A percentile compares a stretch with the other conserved stretches of the same genome.
These are phyloP conservation scores for Oryzias curvinotus DNA, from an alignment of 2,113 vertebrate species.

Conservation along the genomic window DNA sequence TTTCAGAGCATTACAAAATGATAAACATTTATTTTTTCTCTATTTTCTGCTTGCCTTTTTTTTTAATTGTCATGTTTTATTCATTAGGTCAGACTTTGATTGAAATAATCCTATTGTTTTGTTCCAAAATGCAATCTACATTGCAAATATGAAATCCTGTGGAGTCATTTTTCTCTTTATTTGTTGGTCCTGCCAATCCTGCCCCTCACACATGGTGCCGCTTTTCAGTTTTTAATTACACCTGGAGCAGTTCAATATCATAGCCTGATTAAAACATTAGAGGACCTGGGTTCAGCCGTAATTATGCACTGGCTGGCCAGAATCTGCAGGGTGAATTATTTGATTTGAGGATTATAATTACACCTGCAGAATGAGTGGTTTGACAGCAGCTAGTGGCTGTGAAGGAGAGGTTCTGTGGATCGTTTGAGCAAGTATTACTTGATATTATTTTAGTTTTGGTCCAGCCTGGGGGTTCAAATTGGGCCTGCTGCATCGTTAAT, in stretches of 20 bases:
- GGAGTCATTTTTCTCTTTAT: conserved; percentile 22
- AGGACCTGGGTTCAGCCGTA: conserved; percentile 48
- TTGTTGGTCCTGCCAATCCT: conserved; percentile 56
- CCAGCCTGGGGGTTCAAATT: too few relatives aligned
- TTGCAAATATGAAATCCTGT: conserved; percentile 47
- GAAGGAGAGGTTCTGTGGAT: conserved; percentile 50
- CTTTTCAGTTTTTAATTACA: conserved; percentile 58
- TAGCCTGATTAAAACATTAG: conserved; percentile 66
- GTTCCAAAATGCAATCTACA: conserved; percentile 56
- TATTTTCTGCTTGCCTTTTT: conserved; percentile 39
- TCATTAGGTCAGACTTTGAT: conserved; percentile 62
- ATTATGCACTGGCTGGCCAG: conserved; percentile 49
- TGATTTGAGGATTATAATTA: conserved; percentile 63
- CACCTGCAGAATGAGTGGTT: conserved; percentile 57
- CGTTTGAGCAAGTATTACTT: conserved; percentile 33
- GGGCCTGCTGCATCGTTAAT: too few relatives aligned
- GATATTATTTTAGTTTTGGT: conserved; percentile 36
- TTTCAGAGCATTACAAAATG: conserved; percentile 12
- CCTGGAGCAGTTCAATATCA: conserved; percentile 59
- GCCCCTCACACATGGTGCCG: conserved; percentile 5
- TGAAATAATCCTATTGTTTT: conserved; percentile 64
- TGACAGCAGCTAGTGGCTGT: conserved; percentile 45
- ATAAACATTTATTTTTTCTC: conserved; percentile 49
- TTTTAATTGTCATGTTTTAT: conserved; percentile 57
- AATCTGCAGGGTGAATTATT: conserved; percentile 61